Base-by-base conservation (phyloP, 2,888 invertebrate genomes). In the Drosophila sordidula region DNA sequence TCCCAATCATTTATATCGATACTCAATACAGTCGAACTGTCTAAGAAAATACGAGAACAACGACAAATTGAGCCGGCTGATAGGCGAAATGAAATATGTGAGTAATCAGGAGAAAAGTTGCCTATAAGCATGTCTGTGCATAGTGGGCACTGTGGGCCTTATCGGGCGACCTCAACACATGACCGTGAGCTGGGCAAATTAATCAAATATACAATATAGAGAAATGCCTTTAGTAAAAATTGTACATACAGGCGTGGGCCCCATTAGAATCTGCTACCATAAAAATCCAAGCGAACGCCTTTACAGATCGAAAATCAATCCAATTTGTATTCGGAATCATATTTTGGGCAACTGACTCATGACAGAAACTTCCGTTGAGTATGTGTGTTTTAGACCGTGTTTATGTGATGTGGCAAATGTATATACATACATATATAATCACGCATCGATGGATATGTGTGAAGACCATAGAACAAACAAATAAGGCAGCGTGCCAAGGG, bases 351-450 rank as follows among this genome's bases (percentile, higher is more conserved):
- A 62, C 75, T 74, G 84, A 83, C 72, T 82, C 82, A 82, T 87
- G 83, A 71, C 84, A 70, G 45, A 83, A 75, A 77, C 87, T 87
- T 83, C 89, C 89, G 89, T 77, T 83, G 84, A 78, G 64, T 80
- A 9, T 29, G 29, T 70, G 44, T 61, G 49, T 42, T 65, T 63
- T 82, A 47, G 85, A 55, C 64, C 58, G 63, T 74, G 74, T 69
- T 57, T 81, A 68, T 63, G 61, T 50, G 62, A 63, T 29, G 38
- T 22, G 64, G 36, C 58, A 58, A 22, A 52, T 16, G 29, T 39
- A n/a, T 39, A 34, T 32, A 14, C 32, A 29, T 39, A 29, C 29
- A 29, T 29, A 29, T 29, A 29, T 29, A 29, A 29, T 29, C 29
- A 29, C 29, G 26, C 55, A 12, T 56, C 49, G 46, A 44, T 58